These are phyloP conservation scores for Bradysia coprophila DNA, from an alignment of 1,140 invertebrate species.

Conservation along the genomic window DNA sequence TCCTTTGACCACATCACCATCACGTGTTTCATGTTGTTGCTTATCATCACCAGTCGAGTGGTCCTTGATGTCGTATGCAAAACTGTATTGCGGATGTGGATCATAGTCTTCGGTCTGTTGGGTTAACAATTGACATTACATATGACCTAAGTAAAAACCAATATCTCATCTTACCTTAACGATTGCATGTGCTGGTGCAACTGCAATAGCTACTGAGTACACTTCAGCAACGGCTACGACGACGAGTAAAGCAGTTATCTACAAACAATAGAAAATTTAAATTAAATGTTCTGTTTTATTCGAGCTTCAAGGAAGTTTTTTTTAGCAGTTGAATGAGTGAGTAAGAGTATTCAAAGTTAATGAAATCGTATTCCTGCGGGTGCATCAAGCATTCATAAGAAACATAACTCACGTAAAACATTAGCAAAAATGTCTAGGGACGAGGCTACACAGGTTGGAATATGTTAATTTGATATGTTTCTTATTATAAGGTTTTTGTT, in stretches of 20 bases:
- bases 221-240: slow-evolving; percentile 24
- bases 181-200: slow-evolving; percentile 7
- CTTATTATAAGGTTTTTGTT: too few relatives aligned
- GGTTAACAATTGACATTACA: not conserved
- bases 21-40: slow-evolving; percentile 32
- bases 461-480: too few relatives aligned
- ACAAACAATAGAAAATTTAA: slow-evolving; percentile 4
- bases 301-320: too few relatives aligned
- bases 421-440: too few relatives aligned
- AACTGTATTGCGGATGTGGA: slow-evolving; percentile 31
- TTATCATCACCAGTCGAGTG: slow-evolving; percentile 36
- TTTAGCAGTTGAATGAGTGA: too few relatives aligned
- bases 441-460: too few relatives aligned
- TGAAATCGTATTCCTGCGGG: too few relatives aligned
- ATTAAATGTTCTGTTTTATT: not conserved
- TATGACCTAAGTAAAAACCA: slow-evolving; percentile 7
- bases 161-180: slow-evolving; percentile 3
- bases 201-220: slow-evolving; percentile 22
- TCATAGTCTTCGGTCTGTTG: slow-evolving; percentile 27
- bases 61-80: slow-evolving; percentile 34
- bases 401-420: too few relatives aligned
- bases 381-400: too few relatives aligned
- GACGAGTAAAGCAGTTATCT: slow-evolving; percentile 26
- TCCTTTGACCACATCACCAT: slow-evolving; percentile 45
- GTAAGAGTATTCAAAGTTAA: too few relatives aligned